Evolutionary conservation across 2,797 vertebrate genomes (phyloP).

Genomic region (Xenops minutus): DNA sequence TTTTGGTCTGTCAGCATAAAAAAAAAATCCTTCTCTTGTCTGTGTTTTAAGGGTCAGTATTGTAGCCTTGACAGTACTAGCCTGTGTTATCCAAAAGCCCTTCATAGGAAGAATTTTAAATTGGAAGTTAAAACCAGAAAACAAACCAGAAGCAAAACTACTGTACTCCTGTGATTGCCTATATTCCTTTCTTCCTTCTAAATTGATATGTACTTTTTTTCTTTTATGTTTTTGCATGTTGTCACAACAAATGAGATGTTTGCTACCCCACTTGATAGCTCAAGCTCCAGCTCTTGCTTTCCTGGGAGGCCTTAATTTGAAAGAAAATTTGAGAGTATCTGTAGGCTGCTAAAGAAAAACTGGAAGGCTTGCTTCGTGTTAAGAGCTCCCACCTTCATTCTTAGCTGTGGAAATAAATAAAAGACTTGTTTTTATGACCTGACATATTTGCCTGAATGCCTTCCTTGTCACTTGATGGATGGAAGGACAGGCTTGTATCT

Average conservation of each 20-base stretch:
- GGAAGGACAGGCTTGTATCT: not conserved
- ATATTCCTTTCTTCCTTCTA: not conserved
- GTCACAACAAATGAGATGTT: not conserved
- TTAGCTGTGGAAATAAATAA: not conserved
- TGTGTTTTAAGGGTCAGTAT: not conserved
- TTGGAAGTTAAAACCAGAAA: constrained; percentile 10
- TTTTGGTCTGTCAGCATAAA: constrained; percentile 52
- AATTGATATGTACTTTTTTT: not conserved
- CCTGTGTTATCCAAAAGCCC: not conserved
- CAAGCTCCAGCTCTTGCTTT: not conserved
- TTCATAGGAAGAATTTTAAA: not conserved
- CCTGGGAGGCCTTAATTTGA: not conserved
- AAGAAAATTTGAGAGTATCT: not conserved
- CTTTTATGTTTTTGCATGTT: not conserved
- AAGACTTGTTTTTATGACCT: not conserved
- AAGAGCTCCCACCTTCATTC: not conserved
- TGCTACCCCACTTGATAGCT: not conserved
- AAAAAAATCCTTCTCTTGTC: constrained; percentile 26
- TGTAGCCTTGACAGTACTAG: not conserved
- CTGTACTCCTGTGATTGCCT: not conserved
- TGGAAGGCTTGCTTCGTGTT: not conserved
- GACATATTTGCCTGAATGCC: accelerated
- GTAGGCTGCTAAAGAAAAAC: not conserved
- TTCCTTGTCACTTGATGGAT: not conserved
- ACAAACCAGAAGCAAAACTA: not conserved